phyloP scores from a whole-genome alignment of 1,140 invertebrate species.

The Eumaeus atala region DNA sequence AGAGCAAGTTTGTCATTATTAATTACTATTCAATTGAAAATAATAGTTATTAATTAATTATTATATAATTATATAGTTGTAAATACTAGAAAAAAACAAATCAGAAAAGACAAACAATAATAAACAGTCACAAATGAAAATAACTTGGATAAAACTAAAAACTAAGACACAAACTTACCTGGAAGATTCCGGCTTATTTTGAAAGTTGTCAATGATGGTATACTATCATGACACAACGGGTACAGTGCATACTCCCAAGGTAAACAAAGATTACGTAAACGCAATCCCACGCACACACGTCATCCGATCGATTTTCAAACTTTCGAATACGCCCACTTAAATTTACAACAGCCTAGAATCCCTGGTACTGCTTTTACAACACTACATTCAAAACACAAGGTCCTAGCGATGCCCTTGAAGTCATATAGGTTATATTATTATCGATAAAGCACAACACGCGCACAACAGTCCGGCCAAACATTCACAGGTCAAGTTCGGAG shows the following conservation, averaged over 20 bases:
- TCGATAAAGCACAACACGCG: constrained; percentile 70
- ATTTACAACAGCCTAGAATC: constrained; percentile 50
- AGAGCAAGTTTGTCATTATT: too few species aligned
- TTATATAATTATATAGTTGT: too few species aligned
- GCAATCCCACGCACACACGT: constrained; percentile 70
- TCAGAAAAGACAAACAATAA: neutral
- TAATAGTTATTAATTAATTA: too few species aligned
- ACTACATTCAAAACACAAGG: constrained; percentile 57
- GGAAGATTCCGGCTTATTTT: constrained; percentile 20
- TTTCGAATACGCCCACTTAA: constrained; percentile 72
- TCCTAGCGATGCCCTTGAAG: constrained; percentile 61
- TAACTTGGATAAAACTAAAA: constrained; percentile 14
- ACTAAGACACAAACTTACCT: constrained; percentile 24
- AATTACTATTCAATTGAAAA: too few species aligned
- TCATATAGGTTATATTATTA: constrained; percentile 71
- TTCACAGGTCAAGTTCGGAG: constrained; percentile 62
- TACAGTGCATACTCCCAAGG: constrained; percentile 68
- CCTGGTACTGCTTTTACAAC: constrained; percentile 42
- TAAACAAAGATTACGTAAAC: constrained; percentile 74
- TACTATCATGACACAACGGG: constrained; percentile 35
- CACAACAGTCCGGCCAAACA: constrained; percentile 65
- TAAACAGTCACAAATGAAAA: constrained; percentile 9
- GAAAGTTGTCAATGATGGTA: constrained; percentile 27
- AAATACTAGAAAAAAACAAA: neutral
- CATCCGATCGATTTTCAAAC: constrained; percentile 71